Evolutionary conservation across 2,888 invertebrate genomes (phyloP).

Genomic region (Sthenelais limicola): DNA sequence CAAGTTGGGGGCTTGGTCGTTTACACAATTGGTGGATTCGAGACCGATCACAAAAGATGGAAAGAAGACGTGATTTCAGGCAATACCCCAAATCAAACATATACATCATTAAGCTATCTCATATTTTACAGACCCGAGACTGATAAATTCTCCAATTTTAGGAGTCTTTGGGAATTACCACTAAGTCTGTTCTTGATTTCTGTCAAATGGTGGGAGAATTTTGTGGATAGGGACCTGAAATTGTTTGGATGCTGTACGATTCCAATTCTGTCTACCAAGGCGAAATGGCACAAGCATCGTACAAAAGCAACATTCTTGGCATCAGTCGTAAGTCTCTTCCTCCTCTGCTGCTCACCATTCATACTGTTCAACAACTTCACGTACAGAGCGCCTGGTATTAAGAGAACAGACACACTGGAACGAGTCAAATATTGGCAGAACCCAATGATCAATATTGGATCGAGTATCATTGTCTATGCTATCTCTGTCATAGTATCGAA

Average conservation of each 20-base stretch:
- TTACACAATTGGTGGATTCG: constrained; percentile 15
- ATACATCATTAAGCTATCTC: too few species aligned
- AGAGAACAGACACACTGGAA: not conserved
- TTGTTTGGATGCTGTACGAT: constrained; percentile 5
- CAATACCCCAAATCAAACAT: too few species aligned
- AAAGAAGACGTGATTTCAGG: too few species aligned
- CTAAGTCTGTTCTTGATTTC: constrained; percentile 81
- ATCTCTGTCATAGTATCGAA: constrained; percentile 38
- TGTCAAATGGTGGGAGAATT: constrained; percentile 90
- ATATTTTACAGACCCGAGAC: too few species aligned
- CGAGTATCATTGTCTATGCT: constrained; percentile 45
- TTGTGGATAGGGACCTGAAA: constrained; percentile 72
- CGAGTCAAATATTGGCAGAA: constrained; percentile 2
- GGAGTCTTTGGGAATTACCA: constrained; percentile 76
- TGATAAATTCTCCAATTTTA: too few species aligned
- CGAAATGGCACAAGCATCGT: constrained; percentile 56
- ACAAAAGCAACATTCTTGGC: constrained; percentile 57
- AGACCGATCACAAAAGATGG: too few species aligned
- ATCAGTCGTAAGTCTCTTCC: constrained; percentile 58
- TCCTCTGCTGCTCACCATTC: constrained; percentile 50
- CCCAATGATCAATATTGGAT: constrained; percentile 28
- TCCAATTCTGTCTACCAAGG: constrained; percentile 46
- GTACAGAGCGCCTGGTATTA: constrained; percentile 39
- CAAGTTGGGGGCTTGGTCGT: not conserved
- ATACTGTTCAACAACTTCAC: constrained; percentile 56